Evolutionary conservation across 1,140 invertebrate species (phyloP).

Genomic region (Coenobita brevimanus): DNA sequence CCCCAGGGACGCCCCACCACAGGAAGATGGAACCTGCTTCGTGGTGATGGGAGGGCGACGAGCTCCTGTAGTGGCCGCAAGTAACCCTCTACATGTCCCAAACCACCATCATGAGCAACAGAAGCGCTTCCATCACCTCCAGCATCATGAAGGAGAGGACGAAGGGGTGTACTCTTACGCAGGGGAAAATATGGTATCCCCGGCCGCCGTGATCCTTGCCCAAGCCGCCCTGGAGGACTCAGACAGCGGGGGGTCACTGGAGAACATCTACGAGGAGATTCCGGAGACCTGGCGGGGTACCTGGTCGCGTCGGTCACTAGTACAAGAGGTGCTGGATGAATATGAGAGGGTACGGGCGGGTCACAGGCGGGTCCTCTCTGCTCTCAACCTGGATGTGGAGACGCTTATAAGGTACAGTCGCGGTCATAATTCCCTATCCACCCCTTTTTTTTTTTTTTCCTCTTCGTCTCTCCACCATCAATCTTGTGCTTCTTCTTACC

Average conservation of each 20-base stretch:
- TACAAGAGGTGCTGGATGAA: constrained; percentile 80
- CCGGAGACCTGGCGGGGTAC: constrained; percentile 74
- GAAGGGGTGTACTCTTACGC: constrained; percentile 63
- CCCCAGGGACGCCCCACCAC: background rate
- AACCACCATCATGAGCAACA: constrained; percentile 11
- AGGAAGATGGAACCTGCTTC: constrained; percentile 62
- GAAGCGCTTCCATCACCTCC: background rate
- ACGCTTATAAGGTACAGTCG: constrained; percentile 90
- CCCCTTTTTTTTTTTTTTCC: no score
- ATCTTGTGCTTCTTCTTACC: no score
- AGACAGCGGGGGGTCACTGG: constrained; percentile 72
- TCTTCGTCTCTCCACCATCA: no score
- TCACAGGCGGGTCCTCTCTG: constrained; percentile 86
- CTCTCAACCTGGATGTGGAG: constrained; percentile 89
- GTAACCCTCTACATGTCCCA: constrained; percentile 14
- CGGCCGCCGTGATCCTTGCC: constrained; percentile 54
- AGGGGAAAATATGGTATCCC: constrained; percentile 51
- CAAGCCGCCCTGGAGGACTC: constrained; percentile 55
- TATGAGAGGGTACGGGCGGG: constrained; percentile 84
- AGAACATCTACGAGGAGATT: constrained; percentile 93
- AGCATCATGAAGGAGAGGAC: constrained; percentile 8
- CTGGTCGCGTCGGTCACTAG: constrained; percentile 62
- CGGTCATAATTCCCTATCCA: no score
- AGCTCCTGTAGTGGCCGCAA: constrained; percentile 4
- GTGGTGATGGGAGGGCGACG: constrained; percentile 46